Base-by-base conservation (phyloP, 2,797 vertebrate genomes). In the Semotilus atromaculatus region DNA sequence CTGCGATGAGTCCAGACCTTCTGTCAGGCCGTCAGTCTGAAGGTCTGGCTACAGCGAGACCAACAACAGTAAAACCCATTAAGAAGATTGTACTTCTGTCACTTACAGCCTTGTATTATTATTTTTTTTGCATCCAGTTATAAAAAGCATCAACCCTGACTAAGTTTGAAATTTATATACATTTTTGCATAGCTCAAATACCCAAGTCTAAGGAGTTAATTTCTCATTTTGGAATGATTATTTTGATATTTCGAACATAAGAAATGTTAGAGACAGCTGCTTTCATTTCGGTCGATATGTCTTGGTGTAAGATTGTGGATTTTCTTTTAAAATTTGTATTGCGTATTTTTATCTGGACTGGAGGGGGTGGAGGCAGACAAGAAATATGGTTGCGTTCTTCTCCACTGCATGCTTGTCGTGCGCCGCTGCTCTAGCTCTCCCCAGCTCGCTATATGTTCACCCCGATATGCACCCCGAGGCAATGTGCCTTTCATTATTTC, bases 401-500 rank as follows among this genome's bases (percentile, higher is more conserved):
- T 90, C 88, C 91, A 91, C 93, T 92, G 90, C 82, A 74, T 86
- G 83, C 91, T 92, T 94, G 93, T 93, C 92, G 92, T 93, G 90
- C 88, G 85, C 93, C 76, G 90, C 80, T 83, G 75, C 90, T 90
- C 89, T 93, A 88, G 90, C 91, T 93, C 93, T 91, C 90, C 90
- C 85, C 91, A 88, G 89, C 93, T 93, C 88, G 89, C 94, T 92
- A 91, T 94, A 94, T 90, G 92, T 92, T 94, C 94, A 93, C 94
- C 94, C 94, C 85, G 91, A 94, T 94, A 92, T 93, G 92, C 93
- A 93, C 94, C 95, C 95, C 91, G 90, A 91, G 95, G 95, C 95
- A 89, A 89, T 92, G 86, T 90, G 93, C 91, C 94, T 95, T 95
- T 95, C 94, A 95, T 95, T 95, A 94, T 95, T 95, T 95, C 94